A percentile compares a stretch with the other conserved stretches of the same genome.
phyloP scores from a whole-genome alignment of 2,797 vertebrate species.

The Muscicapa comitata region DNA sequence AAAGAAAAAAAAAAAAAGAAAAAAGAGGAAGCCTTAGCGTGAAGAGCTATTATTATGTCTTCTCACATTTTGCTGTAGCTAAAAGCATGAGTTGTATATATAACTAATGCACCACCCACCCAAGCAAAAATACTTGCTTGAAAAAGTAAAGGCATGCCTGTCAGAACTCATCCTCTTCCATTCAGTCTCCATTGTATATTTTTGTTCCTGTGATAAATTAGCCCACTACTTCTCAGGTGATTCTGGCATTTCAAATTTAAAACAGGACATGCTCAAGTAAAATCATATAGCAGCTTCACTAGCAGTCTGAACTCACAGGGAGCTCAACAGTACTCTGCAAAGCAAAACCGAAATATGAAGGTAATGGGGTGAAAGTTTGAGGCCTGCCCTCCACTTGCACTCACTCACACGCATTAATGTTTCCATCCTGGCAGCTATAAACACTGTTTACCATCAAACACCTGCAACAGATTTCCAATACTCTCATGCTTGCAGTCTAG shows the following conservation, averaged over 20 bases:
- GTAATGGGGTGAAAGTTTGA: constrained; percentile 63
- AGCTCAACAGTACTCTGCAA: neutral
- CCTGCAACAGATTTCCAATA: constrained; percentile 55
- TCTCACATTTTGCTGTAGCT: constrained; percentile 43
- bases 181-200: constrained; percentile 60
- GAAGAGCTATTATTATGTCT: constrained; percentile 56
- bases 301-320: neutral
- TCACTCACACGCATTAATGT: constrained; percentile 36
- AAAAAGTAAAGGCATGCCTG: constrained; percentile 51
- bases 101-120: constrained; percentile 37
- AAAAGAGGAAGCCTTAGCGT: constrained; percentile 15
- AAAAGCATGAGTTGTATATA: constrained; percentile 60
- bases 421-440: constrained; percentile 57
- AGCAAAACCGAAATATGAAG: constrained; percentile 43
- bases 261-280: neutral
- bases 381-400: constrained; percentile 62
- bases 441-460: constrained; percentile 60
- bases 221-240: constrained; percentile 39
- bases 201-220: constrained; percentile 29
- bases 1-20: neutral
- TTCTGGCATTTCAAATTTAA: constrained; percentile 9
- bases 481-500: neutral
- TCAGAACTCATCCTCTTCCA: constrained; percentile 45
- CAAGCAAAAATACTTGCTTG: constrained; percentile 12
- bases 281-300: neutral